phyloP scores from a whole-genome alignment of 2,797 vertebrate species.

The Gadopsis bispinosus region DNA sequence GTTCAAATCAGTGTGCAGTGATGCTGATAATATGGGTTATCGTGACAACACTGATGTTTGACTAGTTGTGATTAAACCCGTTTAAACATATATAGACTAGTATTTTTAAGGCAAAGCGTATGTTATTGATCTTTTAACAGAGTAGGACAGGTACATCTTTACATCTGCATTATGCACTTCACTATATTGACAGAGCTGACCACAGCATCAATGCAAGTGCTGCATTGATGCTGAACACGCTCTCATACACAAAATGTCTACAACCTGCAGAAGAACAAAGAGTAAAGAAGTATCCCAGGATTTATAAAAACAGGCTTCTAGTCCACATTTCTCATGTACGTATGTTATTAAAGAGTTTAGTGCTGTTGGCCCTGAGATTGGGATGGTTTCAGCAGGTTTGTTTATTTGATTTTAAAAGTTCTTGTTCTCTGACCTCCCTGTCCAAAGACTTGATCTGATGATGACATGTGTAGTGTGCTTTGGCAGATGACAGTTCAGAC shows the following conservation, averaged over 20 bases:
- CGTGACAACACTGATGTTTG: conserved; percentile 9
- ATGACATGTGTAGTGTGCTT: conserved; percentile 1
- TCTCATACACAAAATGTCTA: conserved; percentile 34
- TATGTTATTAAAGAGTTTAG: conserved; percentile 13
- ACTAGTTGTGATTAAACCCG: not conserved
- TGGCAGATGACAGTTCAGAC: conserved; percentile 13
- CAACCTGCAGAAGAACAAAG: conserved; percentile 28
- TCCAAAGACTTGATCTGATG: conserved; percentile 8
- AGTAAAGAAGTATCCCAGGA: not conserved
- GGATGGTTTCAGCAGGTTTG: conserved; percentile 4
- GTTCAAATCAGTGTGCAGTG: conserved; percentile 12
- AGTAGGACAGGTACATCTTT: conserved; percentile 22
- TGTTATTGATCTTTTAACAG: conserved; percentile 42
- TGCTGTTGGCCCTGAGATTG: conserved; percentile 2
- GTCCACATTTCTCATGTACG: conserved; percentile 18
- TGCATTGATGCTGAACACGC: conserved; percentile 19
- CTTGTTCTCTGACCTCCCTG: not conserved
- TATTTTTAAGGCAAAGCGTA: not conserved
- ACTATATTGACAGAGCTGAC: conserved; percentile 57
- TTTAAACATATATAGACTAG: not conserved
- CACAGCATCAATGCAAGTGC: conserved; percentile 29
- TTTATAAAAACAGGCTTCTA: conserved; percentile 25
- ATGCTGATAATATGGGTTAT: conserved; percentile 4
- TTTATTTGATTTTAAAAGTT: not conserved
- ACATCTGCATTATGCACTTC: conserved; percentile 31